These are phyloP conservation scores for Myanophis thanlyinensis DNA, from an alignment of 2,113 vertebrate genomes.

Conservation along the genomic window DNA sequence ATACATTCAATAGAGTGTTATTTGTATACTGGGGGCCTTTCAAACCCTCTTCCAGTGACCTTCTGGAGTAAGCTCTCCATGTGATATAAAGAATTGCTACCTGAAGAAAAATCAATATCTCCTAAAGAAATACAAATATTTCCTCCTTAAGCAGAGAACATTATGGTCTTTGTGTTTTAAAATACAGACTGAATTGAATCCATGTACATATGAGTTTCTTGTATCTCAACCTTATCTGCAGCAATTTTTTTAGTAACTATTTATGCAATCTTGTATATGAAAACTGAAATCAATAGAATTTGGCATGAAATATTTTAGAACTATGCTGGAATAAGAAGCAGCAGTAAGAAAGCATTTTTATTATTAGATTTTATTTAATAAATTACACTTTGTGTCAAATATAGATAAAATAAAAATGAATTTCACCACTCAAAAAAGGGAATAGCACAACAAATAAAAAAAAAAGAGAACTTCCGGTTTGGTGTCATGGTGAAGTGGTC, in stretches of 20 bases:
- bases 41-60: not conserved
- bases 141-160: not conserved
- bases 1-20: not conserved
- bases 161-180: not conserved
- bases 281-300: not conserved
- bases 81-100: not conserved
- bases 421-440: not conserved
- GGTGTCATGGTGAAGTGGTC: too few species aligned
- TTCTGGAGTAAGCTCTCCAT: not conserved
- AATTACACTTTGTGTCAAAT: not conserved
- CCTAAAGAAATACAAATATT: not conserved
- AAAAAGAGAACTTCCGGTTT: too few species aligned
- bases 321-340: not conserved
- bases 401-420: not conserved
- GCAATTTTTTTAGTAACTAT: not conserved
- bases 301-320: not conserved
- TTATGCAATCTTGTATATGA: not conserved
- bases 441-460: not conserved
- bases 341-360: not conserved
- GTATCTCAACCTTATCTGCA: not conserved
- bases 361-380: not conserved
- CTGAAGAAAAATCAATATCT: not conserved
- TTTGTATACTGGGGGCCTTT: not conserved
- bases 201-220: not conserved
- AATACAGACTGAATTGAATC: not conserved